Percentiles rank a stretch among this genome's conserved stretches.
Evolutionary conservation across 2,888 invertebrate genomes (phyloP).

Genomic region (Thecocarcelia acutangulata): DNA sequence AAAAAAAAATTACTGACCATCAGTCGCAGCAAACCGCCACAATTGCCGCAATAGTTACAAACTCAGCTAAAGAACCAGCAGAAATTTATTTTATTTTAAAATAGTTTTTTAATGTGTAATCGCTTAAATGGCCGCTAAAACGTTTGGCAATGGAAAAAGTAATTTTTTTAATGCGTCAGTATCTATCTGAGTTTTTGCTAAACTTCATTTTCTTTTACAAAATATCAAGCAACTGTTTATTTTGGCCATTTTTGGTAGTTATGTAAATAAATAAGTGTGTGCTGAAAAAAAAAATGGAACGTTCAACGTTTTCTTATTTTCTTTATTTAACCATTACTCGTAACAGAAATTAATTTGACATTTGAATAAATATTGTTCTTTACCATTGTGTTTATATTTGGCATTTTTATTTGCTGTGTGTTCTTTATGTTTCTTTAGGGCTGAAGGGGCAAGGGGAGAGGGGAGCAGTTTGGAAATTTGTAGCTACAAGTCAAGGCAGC

Average conservation of each 20-base stretch:
- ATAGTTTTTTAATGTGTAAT: not conserved
- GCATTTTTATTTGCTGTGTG: conserved; percentile 16
- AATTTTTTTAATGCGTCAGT: conserved; percentile 14
- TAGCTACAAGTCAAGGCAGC: too few relatives aligned
- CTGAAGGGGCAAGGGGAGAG: not conserved
- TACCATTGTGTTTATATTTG: conserved; percentile 2
- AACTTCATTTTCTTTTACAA: conserved; percentile 25
- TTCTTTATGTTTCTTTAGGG: not conserved
- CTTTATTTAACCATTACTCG: conserved; percentile 36
- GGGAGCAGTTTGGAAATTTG: conserved; percentile 36
- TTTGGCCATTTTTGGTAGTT: conserved; percentile 46
- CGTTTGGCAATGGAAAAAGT: not conserved
- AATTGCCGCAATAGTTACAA: not conserved
- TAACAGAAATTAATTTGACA: conserved; percentile 29
- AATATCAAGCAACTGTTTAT: conserved; percentile 54
- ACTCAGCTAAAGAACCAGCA: not conserved
- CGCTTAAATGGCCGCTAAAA: not conserved
- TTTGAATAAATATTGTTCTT: conserved; percentile 22
- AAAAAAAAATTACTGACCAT: conserved; percentile 44
- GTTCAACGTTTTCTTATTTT: conserved; percentile 26
- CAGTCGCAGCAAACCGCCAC: conserved; percentile 11
- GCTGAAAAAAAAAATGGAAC: not conserved
- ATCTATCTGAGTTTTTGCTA: not conserved
- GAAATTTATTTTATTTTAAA: not conserved
- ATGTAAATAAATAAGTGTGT: too few relatives aligned